These are phyloP conservation scores for Hiodon tergisus DNA, from an alignment of 2,113 vertebrate species.

Conservation along the genomic window DNA sequence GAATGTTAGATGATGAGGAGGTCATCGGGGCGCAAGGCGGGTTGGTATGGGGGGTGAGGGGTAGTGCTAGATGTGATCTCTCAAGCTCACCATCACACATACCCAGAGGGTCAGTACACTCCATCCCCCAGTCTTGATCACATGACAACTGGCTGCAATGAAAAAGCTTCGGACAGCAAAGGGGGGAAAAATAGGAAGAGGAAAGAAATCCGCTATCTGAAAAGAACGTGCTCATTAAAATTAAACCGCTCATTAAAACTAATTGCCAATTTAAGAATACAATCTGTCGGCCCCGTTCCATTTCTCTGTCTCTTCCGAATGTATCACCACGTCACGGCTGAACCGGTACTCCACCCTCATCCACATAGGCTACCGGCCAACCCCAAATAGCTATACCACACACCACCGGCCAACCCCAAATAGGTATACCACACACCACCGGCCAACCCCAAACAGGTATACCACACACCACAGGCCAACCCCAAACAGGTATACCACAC, in stretches of 20 bases:
- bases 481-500: neutral
- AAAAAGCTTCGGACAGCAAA: conserved; percentile 18
- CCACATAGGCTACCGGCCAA: neutral
- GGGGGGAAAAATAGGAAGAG: conserved; percentile 8
- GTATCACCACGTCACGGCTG: neutral
- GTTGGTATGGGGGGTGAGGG: neutral
- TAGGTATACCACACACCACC: too few species aligned
- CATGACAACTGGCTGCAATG: neutral
- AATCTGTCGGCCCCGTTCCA: conserved; percentile 39
- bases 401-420: neutral
- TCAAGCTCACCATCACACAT: conserved; percentile 21
- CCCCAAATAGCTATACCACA: neutral
- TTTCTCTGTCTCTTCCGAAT: conserved; percentile 34
- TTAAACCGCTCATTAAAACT: conserved; percentile 69
- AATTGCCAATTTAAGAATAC: conserved; percentile 63
- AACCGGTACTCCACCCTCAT: neutral
- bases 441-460: neutral
- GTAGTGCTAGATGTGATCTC: conserved; percentile 2
- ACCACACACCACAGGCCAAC: neutral
- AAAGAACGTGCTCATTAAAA: conserved; percentile 62
- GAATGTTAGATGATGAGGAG: conserved; percentile 46
- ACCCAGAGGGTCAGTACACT: conserved; percentile 28
- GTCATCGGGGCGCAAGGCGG: conserved; percentile 31
- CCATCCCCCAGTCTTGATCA: neutral
- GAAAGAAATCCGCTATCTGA: conserved; percentile 32